phyloP scores from a whole-genome alignment of 2,888 invertebrate species.

The Dromius quadrimaculatus region DNA sequence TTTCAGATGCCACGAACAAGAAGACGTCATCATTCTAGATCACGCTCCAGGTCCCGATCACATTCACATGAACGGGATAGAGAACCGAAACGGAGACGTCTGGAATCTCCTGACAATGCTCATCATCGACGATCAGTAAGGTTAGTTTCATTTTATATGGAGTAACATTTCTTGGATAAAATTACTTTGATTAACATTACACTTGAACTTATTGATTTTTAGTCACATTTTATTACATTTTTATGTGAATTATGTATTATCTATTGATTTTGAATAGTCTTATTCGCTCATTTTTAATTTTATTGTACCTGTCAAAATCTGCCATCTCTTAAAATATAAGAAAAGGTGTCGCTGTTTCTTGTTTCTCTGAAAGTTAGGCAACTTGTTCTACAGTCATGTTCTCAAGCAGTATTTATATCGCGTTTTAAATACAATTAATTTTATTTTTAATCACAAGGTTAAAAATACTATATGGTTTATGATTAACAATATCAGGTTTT shows the following conservation, averaged over 20 bases:
- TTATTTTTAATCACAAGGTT: too few relatives aligned
- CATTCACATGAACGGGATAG: conserved; percentile 75
- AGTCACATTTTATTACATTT: too few relatives aligned
- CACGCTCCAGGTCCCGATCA: conserved; percentile 73
- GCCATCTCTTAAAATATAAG: neutral
- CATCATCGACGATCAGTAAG: conserved; percentile 73
- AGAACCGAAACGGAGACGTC: conserved; percentile 79
- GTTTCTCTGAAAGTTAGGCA: neutral
- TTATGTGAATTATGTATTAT: too few relatives aligned
- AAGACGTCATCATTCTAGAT: conserved; percentile 81
- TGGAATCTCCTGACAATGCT: conserved; percentile 74
- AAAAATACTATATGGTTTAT: too few relatives aligned
- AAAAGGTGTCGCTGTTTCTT: neutral
- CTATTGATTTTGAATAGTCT: too few relatives aligned
- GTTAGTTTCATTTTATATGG: too few relatives aligned
- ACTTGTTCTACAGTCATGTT: neutral
- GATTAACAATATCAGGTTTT: neutral
- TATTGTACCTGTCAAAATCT: neutral
- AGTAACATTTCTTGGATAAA: neutral
- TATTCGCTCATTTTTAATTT: too few relatives aligned
- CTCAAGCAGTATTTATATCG: too few relatives aligned
- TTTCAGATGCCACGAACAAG: conserved; percentile 85
- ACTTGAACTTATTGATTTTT: conserved; percentile 11
- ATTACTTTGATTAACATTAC: conserved; percentile 2
- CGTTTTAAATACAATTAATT: too few relatives aligned